A percentile compares a stretch with the other conserved stretches of the same genome.
Conservation (phyloP, 1,140 invertebrate genomes). For the Vanessa tameamea region DNA sequence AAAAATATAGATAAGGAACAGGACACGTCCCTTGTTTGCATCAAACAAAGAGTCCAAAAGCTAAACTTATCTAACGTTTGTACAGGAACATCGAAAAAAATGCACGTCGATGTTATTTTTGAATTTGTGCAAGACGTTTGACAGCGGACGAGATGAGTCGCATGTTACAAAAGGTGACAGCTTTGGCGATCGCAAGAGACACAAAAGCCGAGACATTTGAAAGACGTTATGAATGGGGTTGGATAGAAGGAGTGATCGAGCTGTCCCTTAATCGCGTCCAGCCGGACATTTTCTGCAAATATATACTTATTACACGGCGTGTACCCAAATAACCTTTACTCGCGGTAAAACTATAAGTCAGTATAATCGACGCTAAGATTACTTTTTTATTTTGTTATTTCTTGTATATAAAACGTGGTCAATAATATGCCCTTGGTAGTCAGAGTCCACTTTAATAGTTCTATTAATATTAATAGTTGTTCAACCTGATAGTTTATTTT, state of each 20-base stretch:
- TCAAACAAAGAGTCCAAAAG: slow-evolving; percentile 70
- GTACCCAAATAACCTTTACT: neutral
- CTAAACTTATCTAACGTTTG: slow-evolving; percentile 77
- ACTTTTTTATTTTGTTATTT: too few species aligned
- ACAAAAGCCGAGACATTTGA: slow-evolving; percentile 69
- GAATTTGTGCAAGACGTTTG: slow-evolving; percentile 79
- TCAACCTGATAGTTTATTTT: too few species aligned
- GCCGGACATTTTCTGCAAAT: slow-evolving; percentile 29
- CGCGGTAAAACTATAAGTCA: too few species aligned
- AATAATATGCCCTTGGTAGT: too few species aligned
- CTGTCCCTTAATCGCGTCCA: slow-evolving; percentile 35
- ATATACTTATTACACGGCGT: slow-evolving; percentile 5
- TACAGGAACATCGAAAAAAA: slow-evolving; percentile 68
- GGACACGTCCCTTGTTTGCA: slow-evolving; percentile 73
- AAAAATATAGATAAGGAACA: slow-evolving; percentile 62
- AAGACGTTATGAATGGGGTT: slow-evolving; percentile 73
- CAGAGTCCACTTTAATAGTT: too few species aligned
- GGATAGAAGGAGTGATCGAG: slow-evolving; percentile 75
- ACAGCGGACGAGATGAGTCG: slow-evolving; percentile 67
- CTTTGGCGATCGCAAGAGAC: slow-evolving; percentile 52
- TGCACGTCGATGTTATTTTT: slow-evolving; percentile 75
- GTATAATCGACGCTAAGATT: too few species aligned
- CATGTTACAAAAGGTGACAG: slow-evolving; percentile 73
- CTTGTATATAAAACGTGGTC: too few species aligned
- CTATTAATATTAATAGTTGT: too few species aligned